Evolutionary conservation across 2,888 invertebrate species (phyloP).

Genomic region (Gasteruption jaculator): DNA sequence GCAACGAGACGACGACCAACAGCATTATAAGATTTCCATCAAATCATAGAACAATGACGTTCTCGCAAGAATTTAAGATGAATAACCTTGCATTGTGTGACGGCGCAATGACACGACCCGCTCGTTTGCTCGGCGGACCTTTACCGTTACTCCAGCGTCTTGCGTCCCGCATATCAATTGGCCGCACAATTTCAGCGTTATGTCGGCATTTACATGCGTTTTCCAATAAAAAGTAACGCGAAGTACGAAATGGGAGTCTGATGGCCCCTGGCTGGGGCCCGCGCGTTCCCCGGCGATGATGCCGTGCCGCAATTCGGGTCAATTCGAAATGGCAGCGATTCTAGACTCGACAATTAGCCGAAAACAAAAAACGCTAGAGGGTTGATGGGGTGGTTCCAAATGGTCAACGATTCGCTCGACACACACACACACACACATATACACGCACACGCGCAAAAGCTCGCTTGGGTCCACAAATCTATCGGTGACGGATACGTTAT

Average conservation of each 20-base stretch:
- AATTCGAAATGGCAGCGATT: conserved; percentile 13
- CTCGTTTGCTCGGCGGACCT: conserved; percentile 42
- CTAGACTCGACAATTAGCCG: too few relatives aligned
- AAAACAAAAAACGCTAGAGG: too few relatives aligned
- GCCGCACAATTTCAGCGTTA: too few relatives aligned
- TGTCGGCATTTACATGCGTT: too few relatives aligned
- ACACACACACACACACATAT: background rate
- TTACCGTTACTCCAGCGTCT: conserved; percentile 46
- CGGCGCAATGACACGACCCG: conserved; percentile 45
- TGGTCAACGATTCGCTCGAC: conserved; percentile 21
- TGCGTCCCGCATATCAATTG: conserved; percentile 47
- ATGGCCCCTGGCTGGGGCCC: too few relatives aligned
- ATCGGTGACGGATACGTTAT: conserved; percentile 14
- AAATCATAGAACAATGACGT: conserved; percentile 47
- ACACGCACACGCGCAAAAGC: conserved; percentile 11
- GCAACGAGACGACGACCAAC: too few relatives aligned
- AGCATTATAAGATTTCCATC: conserved; percentile 50
- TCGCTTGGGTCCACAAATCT: too few relatives aligned
- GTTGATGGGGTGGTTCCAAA: too few relatives aligned
- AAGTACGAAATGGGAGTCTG: too few relatives aligned
- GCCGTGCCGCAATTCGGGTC: conserved; percentile 15
- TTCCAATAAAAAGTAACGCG: too few relatives aligned
- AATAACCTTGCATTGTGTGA: conserved; percentile 51
- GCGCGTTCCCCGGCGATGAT: too few relatives aligned
- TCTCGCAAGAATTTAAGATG: conserved; percentile 48